These are phyloP conservation scores for Chiridota heheva DNA, from an alignment of 35 echinoderm and acorn worm genomes.

Conservation along the genomic window DNA sequence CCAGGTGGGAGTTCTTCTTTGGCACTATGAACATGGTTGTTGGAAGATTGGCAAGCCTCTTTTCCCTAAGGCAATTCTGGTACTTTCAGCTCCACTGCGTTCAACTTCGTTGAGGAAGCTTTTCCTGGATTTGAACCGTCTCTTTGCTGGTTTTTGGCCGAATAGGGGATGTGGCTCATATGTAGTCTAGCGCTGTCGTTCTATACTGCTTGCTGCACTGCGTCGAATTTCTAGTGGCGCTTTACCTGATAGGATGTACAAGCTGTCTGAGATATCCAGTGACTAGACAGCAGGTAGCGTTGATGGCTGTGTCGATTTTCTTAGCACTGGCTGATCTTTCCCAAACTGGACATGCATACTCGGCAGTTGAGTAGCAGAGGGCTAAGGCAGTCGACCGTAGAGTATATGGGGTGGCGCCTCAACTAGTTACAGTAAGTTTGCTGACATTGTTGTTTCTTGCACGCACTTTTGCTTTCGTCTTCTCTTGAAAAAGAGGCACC, in stretches of 20 bases:
- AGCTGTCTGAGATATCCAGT: not conserved
- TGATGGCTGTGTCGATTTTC: too few relatives aligned
- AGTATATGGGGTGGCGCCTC: constrained; percentile 22
- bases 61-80: too few relatives aligned
- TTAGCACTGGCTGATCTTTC: not conserved
- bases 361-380: too few relatives aligned
- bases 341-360: constrained; percentile 41
- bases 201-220: not conserved
- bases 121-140: too few relatives aligned
- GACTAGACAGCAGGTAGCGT: too few relatives aligned
- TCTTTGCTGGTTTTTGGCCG: too few relatives aligned
- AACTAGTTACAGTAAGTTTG: not conserved
- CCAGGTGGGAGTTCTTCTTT: too few relatives aligned
- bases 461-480: constrained; percentile 16
- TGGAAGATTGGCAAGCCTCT: too few relatives aligned
- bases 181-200: not conserved
- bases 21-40: too few relatives aligned
- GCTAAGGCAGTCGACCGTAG: constrained; percentile 25
- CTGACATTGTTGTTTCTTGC: too few relatives aligned
- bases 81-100: too few relatives aligned
- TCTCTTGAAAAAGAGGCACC: constrained; percentile 28
- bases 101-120: too few relatives aligned
- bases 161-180: not conserved
- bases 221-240: not conserved
- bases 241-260: not conserved